Evolutionary conservation across 2,113 vertebrate species (phyloP), one percentile per base, ranked within the genome.

Genomic region (Dolichallabes microphthalmus): DNA sequence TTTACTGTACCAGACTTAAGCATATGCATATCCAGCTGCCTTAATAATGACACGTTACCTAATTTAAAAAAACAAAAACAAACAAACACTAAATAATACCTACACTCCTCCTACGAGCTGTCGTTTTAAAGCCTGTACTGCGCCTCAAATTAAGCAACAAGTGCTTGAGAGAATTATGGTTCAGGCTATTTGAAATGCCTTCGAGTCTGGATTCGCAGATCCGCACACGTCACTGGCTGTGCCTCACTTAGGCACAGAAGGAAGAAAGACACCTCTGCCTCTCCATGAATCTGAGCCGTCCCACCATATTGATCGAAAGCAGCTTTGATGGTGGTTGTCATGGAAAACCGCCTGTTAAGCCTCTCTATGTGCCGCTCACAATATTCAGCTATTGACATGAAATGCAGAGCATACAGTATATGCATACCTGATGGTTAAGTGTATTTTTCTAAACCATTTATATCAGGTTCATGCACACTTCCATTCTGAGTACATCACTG

Each of bases 291-390:
- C 27, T 14, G 39, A 61, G n/a, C 78, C 85, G 12, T 25, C 25
- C 63, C 75, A 58, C 66, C 22, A 14, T 80, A 89, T 87, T 85
- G 88, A 87, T 87, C 84, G 22, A 61, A 57, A 35, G 13, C 20
- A 66, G 80, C 39, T 87, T 68, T 73, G 53, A 35, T 82, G 76
- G 27, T 2, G 35, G 80, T 80, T 87, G 88, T 85, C 86, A 85
- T 80, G 83, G 85, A 74, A 80, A 87, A 87, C 66, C 7, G 35
- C 80, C 69, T 60, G 50, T 79, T 39, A 58, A 35, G 35, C 58
- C 57, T 64, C 60, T 45, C 82, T 86, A 73, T 86, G 74, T 30
- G 60, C 53, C 63, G 14, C 35, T 58, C 27, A 71, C 35, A 35
- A 64, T 77, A 69, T 76, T 84, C 9, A 60, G 22, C 57, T n/a